These are phyloP conservation scores for Caretta caretta DNA, from an alignment of 2,113 vertebrate species.

Conservation along the genomic window DNA sequence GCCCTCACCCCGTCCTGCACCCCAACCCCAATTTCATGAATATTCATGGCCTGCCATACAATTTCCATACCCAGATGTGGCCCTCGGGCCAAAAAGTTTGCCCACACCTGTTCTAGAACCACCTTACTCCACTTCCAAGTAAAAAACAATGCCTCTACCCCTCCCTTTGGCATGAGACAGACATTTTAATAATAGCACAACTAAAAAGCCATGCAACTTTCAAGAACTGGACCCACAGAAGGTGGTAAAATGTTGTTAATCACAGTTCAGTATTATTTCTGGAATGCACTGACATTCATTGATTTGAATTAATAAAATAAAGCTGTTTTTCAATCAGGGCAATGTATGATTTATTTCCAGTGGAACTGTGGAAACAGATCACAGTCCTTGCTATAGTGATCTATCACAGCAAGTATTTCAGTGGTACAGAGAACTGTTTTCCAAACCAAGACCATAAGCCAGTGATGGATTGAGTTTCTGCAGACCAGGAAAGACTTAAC, in stretches of 20 bases:
- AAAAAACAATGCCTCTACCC: not conserved
- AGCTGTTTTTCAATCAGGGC: not conserved
- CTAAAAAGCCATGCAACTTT: not conserved
- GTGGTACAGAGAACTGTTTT: not conserved
- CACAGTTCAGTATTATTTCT: not conserved
- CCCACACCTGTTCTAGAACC: not conserved
- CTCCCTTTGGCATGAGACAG: not conserved
- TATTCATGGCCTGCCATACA: too few relatives aligned
- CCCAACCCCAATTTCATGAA: too few relatives aligned
- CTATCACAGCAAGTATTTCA: not conserved
- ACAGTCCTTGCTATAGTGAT: not conserved
- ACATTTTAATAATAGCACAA: not conserved
- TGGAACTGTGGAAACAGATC: not conserved
- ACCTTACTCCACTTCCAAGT: not conserved
- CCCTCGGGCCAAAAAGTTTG: too few relatives aligned
- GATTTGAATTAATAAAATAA: not conserved
- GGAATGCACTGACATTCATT: slow-evolving; percentile 22
- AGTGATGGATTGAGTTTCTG: not conserved
- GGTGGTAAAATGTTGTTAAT: not conserved
- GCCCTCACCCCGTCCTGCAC: too few relatives aligned
- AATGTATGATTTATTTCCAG: not conserved
- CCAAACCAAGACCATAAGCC: not conserved
- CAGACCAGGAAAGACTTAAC: not conserved
- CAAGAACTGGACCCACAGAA: not conserved
- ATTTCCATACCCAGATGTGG: too few relatives aligned